Percentiles rank a stretch among this genome's conserved stretches.
Evolutionary conservation across 2,888 invertebrate species (phyloP).

Genomic region (Psococerastis gibbosa): DNA sequence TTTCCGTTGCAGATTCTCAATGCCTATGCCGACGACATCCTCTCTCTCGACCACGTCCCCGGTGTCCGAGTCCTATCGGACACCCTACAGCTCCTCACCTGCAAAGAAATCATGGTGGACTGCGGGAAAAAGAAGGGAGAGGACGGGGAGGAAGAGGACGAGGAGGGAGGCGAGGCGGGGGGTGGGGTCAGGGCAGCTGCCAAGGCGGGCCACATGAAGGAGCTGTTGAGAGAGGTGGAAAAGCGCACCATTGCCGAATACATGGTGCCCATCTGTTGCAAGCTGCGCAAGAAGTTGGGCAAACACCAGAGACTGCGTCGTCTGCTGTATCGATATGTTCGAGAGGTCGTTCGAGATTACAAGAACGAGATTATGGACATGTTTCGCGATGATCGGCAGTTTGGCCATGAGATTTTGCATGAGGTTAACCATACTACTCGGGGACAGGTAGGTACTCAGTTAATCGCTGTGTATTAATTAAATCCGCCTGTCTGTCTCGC

Average conservation of each 20-base stretch:
- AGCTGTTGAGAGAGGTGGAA: background rate
- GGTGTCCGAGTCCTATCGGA: constrained; percentile 1
- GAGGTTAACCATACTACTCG: background rate
- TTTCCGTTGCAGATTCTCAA: constrained; percentile 2
- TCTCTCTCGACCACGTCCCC: background rate
- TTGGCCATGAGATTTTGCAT: constrained; percentile 4
- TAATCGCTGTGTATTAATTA: too few relatives aligned
- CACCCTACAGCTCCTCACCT: background rate
- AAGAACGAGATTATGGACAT: constrained; percentile 1
- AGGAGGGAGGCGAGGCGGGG: background rate
- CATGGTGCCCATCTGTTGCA: constrained; percentile 5
- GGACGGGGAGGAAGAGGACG: constrained; percentile 2
- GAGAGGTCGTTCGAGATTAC: constrained; percentile 2
- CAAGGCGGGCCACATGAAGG: background rate
- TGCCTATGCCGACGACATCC: background rate
- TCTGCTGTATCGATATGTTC: background rate
- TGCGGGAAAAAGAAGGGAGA: background rate
- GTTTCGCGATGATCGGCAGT: background rate
- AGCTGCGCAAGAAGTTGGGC: background rate
- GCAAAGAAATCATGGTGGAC: constrained; percentile 3
- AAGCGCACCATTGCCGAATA: background rate
- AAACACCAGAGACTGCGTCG: background rate
- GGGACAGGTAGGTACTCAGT: background rate
- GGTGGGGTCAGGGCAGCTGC: too few relatives aligned
- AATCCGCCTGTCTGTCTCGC: too few relatives aligned